phyloP scores from a whole-genome alignment of 2,888 invertebrate species.

The Agrenia bidenticulata region DNA sequence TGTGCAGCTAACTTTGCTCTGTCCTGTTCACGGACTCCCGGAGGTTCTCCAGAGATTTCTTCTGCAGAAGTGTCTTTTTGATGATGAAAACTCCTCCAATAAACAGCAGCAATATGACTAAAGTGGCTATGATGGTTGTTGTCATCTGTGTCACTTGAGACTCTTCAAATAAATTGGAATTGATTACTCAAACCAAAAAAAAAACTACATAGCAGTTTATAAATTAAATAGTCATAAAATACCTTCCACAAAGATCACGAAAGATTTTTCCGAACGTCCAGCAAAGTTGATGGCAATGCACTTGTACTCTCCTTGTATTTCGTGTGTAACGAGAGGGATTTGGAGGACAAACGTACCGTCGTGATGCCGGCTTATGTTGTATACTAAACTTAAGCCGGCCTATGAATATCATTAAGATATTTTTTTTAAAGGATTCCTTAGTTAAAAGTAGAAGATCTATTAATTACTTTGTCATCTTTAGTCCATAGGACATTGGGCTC shows the following conservation, averaged over 20 bases:
- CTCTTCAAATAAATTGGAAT: background rate
- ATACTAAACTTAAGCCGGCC: background rate
- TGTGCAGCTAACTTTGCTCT: too few species aligned
- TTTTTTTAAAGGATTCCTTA: too few species aligned
- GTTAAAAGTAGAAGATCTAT: too few species aligned
- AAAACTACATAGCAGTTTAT: too few species aligned
- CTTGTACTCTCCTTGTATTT: conserved; percentile 22
- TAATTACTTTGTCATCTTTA: conserved; percentile 16
- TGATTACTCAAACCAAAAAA: too few species aligned
- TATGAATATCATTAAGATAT: background rate
- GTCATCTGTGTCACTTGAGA: background rate
- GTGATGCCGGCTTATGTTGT: background rate
- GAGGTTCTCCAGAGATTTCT: conserved; percentile 7
- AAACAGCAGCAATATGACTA: background rate
- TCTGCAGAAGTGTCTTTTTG: conserved; percentile 9
- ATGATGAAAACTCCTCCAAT: background rate
- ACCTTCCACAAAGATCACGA: conserved; percentile 23
- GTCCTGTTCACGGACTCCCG: background rate
- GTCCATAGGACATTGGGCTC: conserved; percentile 10
- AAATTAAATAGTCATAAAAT: background rate
- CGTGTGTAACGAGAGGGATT: conserved; percentile 17
- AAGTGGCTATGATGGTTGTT: background rate
- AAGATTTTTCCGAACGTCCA: conserved; percentile 17
- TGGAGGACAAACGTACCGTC: background rate
- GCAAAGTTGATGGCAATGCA: conserved; percentile 21